Conservation (phyloP, 2,888 invertebrate species). For the Argyresthia albistria region DNA sequence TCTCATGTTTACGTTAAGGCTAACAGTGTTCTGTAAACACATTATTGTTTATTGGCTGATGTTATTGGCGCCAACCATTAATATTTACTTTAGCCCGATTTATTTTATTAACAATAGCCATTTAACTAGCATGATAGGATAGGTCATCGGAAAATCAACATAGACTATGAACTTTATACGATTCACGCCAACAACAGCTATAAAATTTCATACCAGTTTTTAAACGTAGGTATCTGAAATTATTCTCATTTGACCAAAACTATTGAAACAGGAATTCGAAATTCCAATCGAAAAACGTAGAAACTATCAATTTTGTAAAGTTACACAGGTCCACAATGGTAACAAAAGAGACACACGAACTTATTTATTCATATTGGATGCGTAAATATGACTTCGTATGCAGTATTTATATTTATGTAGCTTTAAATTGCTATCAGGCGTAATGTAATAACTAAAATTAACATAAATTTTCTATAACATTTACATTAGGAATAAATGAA, state of each 20-base stretch:
- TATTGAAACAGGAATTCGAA: neutral
- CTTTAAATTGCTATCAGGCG: slow-evolving; percentile 51
- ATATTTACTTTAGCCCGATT: too few species aligned
- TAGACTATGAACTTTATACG: too few species aligned
- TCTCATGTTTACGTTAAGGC: too few species aligned
- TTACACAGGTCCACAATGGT: slow-evolving; percentile 22
- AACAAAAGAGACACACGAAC: slow-evolving; percentile 15
- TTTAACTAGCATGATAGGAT: too few species aligned
- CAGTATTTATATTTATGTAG: slow-evolving; percentile 50
- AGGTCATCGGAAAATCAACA: too few species aligned
- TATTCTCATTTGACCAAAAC: neutral
- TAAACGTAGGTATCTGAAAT: too few species aligned
- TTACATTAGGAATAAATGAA: slow-evolving; percentile 64
- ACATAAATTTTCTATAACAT: slow-evolving; percentile 67
- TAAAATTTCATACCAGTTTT: too few species aligned
- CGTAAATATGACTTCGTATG: slow-evolving; percentile 31
- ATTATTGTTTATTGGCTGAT: too few species aligned
- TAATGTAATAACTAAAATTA: slow-evolving; percentile 65
- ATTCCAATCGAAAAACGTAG: neutral
- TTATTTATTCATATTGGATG: slow-evolving; percentile 26
- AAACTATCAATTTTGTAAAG: slow-evolving; percentile 7
- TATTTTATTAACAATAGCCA: too few species aligned
- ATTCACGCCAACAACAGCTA: too few species aligned
- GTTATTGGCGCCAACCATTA: too few species aligned
- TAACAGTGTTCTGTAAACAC: too few species aligned